Evolutionary conservation across 1,140 invertebrate genomes (phyloP), one percentile per base, ranked within the genome.

Genomic region (Tetraneura akinire): DNA sequence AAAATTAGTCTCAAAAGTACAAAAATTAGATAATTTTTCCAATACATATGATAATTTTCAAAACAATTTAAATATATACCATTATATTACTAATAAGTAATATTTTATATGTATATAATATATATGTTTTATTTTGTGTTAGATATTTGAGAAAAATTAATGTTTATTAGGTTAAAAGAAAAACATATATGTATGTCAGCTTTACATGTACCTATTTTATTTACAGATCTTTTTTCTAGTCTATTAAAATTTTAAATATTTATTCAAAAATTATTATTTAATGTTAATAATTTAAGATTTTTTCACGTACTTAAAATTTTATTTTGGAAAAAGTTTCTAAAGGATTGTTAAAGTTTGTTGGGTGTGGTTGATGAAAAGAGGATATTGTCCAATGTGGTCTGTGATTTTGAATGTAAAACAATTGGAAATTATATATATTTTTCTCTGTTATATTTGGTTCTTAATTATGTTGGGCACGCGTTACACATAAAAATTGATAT

Each of bases 361-460:
- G 21, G 74, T 62, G 23, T 78, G 55, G 21, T 47, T 62, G 42
- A 18, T 78, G 37, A 55, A 3, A 29, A 55, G 29, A 74, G 74
- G 55, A 47, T 21, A 42, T 60, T 47, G 37, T 78, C 55, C 74
- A 47, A n/a, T 11, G 9, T 60, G 74, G 53, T 78, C 74, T 78
- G 74, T 78, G 74, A 78, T 78, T 78, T 62, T 62, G 55, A 78
- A 57, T 47, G 37, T 78, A 78, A 37, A 78, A 78, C 74, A 78
- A 78, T 78, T 78, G 53, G 42, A 78, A 78, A 78, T 78, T 60
- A 60, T 60, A 78, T 78, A 78, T 78, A 78, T 78, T 78, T 78
- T 62, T 47, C 70, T 73, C 74, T 78, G 74, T 60, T 78, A 78
- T 45, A 29, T 78, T 78, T 60, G 51, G 53, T 62, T 45, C 21